Evolutionary conservation across 2,888 invertebrate genomes (phyloP), one percentile per base, ranked within the genome.

Genomic region (Cerceris rybyensis): DNA sequence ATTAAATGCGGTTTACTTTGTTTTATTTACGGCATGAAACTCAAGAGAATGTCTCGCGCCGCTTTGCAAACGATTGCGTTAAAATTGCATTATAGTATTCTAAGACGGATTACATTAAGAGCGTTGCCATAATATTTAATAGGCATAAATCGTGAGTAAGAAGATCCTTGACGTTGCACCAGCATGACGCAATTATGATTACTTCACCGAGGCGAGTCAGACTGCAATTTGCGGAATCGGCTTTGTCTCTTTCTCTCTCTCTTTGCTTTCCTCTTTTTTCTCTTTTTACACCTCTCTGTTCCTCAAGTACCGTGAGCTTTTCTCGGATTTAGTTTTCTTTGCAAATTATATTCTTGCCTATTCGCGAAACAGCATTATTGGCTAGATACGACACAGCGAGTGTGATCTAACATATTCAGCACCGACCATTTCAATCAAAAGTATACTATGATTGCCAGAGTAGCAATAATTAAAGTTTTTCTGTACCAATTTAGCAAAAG

Each of bases 181-280:
- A 59, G 72, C 54, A 58, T 81, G 75, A 79, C 72, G 80, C 70
- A 79, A 81, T 68, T 57, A 55, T 43, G 66, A 72, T 81, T 79
- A 72, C 75, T 59, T 72, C 70, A 57, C 43, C 6, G 42, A n/a
- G 43, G 46, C 63, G 55, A 60, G 57, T 64, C 69, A 61, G 72
- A 39, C 17, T 55, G 66, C 61, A 67, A 75, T 79, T 70, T 68
- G 46, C 60, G 65, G 17, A 65, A 65, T n/a, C 71, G 39, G 41
- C 42, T 46, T 60, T n/a, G 14, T 39, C 54, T 11, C 50, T 50
- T 9, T 50, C n/a, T 11, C 6, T 13, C n/a, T 7, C 50, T 4
- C 28, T 28, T 28, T 4, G 28, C 28, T 28, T 28, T 28, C 28
- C 2, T 28, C 1, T 28, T 28, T 28, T 28, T 28, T 28, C 28